phyloP scores from a whole-genome alignment of 1,140 invertebrate species.

The Phthorimaea operculella region DNA sequence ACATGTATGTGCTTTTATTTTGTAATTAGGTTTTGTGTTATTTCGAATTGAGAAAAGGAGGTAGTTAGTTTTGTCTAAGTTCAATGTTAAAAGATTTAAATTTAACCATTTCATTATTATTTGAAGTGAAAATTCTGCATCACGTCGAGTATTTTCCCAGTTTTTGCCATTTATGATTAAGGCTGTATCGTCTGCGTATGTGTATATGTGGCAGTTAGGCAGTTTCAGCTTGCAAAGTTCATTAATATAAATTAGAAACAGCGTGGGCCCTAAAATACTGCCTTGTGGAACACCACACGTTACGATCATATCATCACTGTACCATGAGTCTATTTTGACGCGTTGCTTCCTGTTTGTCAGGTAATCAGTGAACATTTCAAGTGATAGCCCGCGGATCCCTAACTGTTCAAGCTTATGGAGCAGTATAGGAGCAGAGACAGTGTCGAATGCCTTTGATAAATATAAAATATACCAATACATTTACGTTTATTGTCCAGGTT shows the following conservation, averaged over 20 bases:
- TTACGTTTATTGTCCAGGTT: neutral
- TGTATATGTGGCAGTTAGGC: neutral
- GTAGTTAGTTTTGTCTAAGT: neutral
- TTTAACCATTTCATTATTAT: neutral
- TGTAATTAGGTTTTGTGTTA: neutral
- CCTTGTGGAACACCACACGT: conserved; percentile 2
- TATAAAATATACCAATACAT: neutral
- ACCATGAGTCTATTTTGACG: neutral
- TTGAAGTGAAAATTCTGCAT: neutral
- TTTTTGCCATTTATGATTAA: neutral
- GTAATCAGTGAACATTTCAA: neutral
- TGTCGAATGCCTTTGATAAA: neutral
- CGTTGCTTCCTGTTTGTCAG: neutral
- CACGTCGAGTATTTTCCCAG: neutral
- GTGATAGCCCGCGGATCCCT: neutral
- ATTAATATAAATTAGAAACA: conserved; percentile 1
- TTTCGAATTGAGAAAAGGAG: neutral
- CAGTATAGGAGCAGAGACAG: neutral
- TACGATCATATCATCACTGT: neutral
- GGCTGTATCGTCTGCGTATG: conserved; percentile 1
- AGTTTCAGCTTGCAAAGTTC: neutral
- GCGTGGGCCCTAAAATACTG: neutral
- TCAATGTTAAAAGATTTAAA: neutral
- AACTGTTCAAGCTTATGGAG: neutral
- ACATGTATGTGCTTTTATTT: neutral